Conservation (phyloP, 2,113 vertebrate species). For the Riparia riparia region DNA sequence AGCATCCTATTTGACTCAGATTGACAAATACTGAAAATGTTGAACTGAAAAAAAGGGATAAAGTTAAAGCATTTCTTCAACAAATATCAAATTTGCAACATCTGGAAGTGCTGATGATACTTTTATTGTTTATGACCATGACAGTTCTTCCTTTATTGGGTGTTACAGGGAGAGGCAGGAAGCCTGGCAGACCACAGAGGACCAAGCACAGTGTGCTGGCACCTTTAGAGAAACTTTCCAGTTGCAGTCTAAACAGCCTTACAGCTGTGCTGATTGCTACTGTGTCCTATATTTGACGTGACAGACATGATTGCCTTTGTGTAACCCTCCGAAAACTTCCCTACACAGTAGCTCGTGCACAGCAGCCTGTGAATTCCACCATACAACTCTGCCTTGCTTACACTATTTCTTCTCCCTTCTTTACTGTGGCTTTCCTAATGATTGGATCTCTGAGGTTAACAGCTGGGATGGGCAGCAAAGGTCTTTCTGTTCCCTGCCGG, state of each 20-base stretch:
- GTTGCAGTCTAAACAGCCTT: background rate
- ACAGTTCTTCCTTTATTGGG: background rate
- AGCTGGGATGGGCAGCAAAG: accelerated
- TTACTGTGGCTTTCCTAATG: background rate
- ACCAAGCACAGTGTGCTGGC: background rate
- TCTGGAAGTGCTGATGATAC: background rate
- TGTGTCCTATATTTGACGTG: background rate
- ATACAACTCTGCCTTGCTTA: background rate
- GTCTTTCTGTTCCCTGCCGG: accelerated
- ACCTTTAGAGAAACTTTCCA: background rate
- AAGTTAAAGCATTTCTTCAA: background rate
- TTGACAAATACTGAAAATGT: background rate
- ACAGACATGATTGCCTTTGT: background rate
- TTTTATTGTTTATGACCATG: background rate
- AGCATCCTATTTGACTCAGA: background rate
- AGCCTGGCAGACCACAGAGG: background rate
- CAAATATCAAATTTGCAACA: background rate
- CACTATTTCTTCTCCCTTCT: background rate
- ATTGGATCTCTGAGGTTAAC: background rate
- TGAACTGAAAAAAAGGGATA: background rate
- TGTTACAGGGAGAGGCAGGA: background rate
- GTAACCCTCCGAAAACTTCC: background rate
- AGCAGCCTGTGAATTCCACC: background rate
- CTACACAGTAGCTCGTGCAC: background rate
- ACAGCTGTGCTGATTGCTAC: background rate